A percentile compares a stretch with the other conserved stretches of the same genome.
Evolutionary conservation across 2,113 vertebrate species (phyloP).

Genomic region (Numenius arquata): DNA sequence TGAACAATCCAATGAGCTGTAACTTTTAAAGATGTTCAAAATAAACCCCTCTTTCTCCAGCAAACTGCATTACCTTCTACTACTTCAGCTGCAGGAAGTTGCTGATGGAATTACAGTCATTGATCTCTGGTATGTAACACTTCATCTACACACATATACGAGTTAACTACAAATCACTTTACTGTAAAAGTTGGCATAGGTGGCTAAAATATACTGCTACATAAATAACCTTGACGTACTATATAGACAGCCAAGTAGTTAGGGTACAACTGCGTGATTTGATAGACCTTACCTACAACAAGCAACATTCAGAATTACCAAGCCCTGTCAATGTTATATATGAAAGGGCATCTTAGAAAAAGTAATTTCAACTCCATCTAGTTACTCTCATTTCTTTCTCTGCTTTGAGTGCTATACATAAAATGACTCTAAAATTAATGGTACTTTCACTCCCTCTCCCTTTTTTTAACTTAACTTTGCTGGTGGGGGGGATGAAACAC

Average conservation of each 20-base stretch:
- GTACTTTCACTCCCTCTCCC: not conserved
- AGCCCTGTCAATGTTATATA: not conserved
- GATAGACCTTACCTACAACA: not conserved
- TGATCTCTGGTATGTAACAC: not conserved
- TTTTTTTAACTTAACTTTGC: not conserved
- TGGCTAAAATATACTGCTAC: not conserved
- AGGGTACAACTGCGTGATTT: not conserved
- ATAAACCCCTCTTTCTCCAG: not conserved
- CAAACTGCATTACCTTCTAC: not conserved
- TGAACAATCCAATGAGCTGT: not conserved
- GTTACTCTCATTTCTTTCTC: not conserved
- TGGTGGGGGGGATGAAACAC: not conserved
- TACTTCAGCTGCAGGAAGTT: not conserved
- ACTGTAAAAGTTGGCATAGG: not conserved
- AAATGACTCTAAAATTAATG: not conserved
- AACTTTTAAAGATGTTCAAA: not conserved
- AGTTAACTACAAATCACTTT: not conserved
- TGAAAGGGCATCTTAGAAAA: not conserved
- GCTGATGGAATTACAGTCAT: not conserved
- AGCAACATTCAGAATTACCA: not conserved
- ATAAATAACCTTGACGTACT: not conserved
- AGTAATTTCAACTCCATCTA: not conserved
- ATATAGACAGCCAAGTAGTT: not conserved
- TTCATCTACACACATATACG: fast-evolving
- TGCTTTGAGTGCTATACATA: not conserved